Evolutionary conservation across 2,113 vertebrate genomes (phyloP).

Genomic region (Semnornis frantzii): DNA sequence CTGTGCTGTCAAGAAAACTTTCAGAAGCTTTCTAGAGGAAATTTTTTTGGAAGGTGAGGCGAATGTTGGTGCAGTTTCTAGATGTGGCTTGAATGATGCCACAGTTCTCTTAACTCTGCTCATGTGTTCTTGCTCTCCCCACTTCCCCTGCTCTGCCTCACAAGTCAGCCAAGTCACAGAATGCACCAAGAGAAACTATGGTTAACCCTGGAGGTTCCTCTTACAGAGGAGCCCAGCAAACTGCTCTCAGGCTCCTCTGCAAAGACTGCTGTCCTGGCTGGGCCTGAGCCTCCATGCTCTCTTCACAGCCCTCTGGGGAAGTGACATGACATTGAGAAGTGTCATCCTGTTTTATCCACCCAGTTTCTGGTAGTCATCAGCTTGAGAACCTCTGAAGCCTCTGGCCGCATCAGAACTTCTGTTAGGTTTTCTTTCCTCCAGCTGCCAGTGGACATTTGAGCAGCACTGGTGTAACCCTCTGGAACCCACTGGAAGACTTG

Average conservation of each 20-base stretch:
- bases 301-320: neutral
- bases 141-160: constrained; percentile 18
- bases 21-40: constrained; percentile 15
- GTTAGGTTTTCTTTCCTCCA: neutral
- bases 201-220: constrained; percentile 47
- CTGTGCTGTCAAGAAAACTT: constrained; percentile 27
- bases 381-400: constrained; percentile 9
- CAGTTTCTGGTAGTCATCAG: neutral
- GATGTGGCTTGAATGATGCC: neutral
- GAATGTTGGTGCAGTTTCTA: neutral
- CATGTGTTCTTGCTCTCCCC: neutral
- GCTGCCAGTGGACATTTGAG: neutral
- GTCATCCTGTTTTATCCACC: neutral
- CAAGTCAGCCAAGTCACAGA: neutral
- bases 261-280: neutral
- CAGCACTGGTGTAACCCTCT: constrained; percentile 35
- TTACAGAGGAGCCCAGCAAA: neutral
- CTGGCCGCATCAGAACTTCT: constrained; percentile 19
- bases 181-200: neutral
- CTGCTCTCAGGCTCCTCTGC: neutral
- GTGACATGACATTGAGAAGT: neutral
- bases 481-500: constrained; percentile 55
- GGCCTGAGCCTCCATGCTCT: neutral
- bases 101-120: neutral
- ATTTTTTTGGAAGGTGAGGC: neutral